Percentiles rank a stretch among this genome's conserved stretches.
Conservation (phyloP, 2,888 invertebrate genomes). For the Agapetus fuscipes region DNA sequence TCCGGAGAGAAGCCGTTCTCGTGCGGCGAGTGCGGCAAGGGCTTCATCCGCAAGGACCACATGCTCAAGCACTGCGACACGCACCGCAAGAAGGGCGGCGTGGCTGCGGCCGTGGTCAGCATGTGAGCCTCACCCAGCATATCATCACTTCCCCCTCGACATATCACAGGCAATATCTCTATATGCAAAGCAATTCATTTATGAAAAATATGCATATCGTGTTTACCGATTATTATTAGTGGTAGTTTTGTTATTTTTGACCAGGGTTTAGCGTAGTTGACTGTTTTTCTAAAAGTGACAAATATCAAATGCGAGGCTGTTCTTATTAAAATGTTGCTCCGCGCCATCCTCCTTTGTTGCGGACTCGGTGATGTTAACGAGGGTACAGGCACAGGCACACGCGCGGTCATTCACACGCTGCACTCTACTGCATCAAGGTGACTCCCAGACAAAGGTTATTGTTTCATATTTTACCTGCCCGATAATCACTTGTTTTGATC, state of each 20-base stretch:
- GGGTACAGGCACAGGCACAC: slow-evolving; percentile 4
- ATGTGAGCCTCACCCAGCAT: too few species aligned
- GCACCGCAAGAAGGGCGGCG: slow-evolving; percentile 52
- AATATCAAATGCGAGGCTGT: background rate
- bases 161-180: slow-evolving; percentile 21
- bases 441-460: slow-evolving; percentile 20
- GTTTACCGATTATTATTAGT: slow-evolving; percentile 20
- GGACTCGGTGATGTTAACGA: background rate
- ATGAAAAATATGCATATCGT: slow-evolving; percentile 19
- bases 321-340: too few species aligned
- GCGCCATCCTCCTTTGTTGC: background rate
- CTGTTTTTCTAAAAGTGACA: slow-evolving; percentile 11
- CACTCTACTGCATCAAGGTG: slow-evolving; percentile 18
- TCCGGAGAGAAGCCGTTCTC: slow-evolving; percentile 77
- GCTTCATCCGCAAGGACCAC: slow-evolving; percentile 85
- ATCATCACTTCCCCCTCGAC: slow-evolving; percentile 4
- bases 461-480: slow-evolving; percentile 22
- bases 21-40: slow-evolving; percentile 75
- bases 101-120: slow-evolving; percentile 6
- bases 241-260: slow-evolving; percentile 21
- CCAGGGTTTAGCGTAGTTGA: slow-evolving; percentile 22
- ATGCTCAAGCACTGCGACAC: slow-evolving; percentile 82
- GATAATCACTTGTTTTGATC: slow-evolving; percentile 20
- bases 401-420: slow-evolving; percentile 18
- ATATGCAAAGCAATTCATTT: slow-evolving; percentile 20